Conservation (phyloP, 2,888 invertebrate species). For the Baronia brevicornis region DNA sequence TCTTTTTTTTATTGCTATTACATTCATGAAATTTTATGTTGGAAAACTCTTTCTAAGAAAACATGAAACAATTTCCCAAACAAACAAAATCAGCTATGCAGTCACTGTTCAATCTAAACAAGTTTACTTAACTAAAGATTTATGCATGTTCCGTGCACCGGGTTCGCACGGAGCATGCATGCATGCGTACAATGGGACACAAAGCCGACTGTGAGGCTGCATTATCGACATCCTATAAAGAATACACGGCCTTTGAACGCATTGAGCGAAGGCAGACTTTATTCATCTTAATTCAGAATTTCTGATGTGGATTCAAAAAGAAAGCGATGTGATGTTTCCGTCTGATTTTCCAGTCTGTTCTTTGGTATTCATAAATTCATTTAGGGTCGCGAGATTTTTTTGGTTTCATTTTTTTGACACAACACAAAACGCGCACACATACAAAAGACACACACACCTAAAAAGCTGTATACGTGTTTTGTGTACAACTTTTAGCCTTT, state of each 20-base stretch:
- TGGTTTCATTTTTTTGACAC: too few relatives aligned
- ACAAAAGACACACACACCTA: too few relatives aligned
- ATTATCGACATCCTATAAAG: constrained; percentile 14
- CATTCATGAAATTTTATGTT: too few relatives aligned
- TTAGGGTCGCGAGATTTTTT: too few relatives aligned
- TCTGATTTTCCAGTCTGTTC: too few relatives aligned
- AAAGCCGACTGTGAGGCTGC: constrained; percentile 14
- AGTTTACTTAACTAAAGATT: constrained; percentile 35
- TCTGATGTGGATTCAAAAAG: constrained; percentile 12
- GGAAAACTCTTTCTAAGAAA: too few relatives aligned
- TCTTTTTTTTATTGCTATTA: too few relatives aligned
- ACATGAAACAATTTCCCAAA: constrained; percentile 17
- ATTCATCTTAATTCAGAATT: constrained; percentile 13
- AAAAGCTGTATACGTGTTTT: too few relatives aligned
- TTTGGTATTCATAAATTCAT: too few relatives aligned
- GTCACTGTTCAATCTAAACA: constrained; percentile 36
- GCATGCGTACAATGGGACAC: constrained; percentile 14
- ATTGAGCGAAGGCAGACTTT: constrained; percentile 12
- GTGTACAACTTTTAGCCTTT: too few relatives aligned
- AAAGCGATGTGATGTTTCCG: constrained; percentile 3
- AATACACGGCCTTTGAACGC: constrained; percentile 13
- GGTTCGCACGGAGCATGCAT: constrained; percentile 7
- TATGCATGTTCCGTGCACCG: constrained; percentile 29
- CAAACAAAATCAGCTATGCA: constrained; percentile 6
- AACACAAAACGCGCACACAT: too few relatives aligned